These are phyloP conservation scores for Macrobrachium nipponense DNA, from an alignment of 1,140 invertebrate genomes.

Conservation along the genomic window DNA sequence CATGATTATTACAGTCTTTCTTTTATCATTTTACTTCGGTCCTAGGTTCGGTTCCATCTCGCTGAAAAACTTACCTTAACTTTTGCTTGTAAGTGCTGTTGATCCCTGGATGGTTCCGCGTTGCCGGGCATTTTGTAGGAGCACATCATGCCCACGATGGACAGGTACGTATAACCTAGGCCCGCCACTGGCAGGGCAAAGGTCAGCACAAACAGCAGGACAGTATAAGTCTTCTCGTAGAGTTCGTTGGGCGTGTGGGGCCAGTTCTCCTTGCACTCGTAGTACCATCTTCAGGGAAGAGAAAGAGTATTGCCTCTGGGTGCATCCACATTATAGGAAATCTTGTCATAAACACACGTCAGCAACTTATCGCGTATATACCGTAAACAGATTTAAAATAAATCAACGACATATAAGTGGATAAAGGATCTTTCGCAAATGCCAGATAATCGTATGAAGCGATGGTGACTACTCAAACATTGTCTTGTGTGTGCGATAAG, in stretches of 20 bases:
- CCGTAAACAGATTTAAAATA: too few species aligned
- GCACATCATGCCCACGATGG: conserved; percentile 70
- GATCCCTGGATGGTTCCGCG: conserved; percentile 70
- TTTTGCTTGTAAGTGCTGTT: conserved; percentile 70
- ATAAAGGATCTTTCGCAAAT: too few species aligned
- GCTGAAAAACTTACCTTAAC: conserved; percentile 69
- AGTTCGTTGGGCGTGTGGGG: conserved; percentile 49
- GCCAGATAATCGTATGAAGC: too few species aligned
- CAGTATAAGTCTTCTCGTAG: conserved; percentile 68
- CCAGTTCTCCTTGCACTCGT: conserved; percentile 69
- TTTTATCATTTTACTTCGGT: too few species aligned
- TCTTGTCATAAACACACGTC: too few species aligned
- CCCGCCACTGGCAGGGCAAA: conserved; percentile 71
- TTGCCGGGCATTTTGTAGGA: conserved; percentile 71
- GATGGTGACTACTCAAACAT: too few species aligned
- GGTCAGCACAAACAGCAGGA: conserved; percentile 71
- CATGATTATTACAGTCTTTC: neutral
- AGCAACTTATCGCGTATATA: too few species aligned
- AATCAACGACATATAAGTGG: too few species aligned
- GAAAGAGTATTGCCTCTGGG: neutral
- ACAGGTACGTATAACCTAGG: conserved; percentile 71
- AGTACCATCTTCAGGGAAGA: conserved; percentile 65
- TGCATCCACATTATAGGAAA: too few species aligned
- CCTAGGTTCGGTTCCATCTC: too few species aligned
- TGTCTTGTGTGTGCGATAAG: too few species aligned